A percentile compares a stretch with the other conserved stretches of the same genome.
Conservation (phyloP, 2,797 vertebrate species). For the Diplodus puntazzo region DNA sequence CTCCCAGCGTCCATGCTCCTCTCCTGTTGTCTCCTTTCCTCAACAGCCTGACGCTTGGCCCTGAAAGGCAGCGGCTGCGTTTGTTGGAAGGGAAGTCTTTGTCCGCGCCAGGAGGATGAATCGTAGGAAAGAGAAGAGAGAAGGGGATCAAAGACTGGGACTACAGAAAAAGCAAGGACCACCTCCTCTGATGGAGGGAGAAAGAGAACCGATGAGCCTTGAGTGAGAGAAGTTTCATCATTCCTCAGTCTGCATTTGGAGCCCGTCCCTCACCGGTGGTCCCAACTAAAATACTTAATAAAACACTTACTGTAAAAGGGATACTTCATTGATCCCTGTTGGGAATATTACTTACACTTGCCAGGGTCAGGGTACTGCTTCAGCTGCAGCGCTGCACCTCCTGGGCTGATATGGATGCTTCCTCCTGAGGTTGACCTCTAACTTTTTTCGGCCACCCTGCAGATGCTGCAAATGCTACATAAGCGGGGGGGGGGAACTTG, state of each 20-base stretch:
- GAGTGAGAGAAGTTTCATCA: conserved; percentile 62
- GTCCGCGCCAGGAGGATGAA: conserved; percentile 76
- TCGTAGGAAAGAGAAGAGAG: conserved; percentile 65
- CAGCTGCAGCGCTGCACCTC: conserved; percentile 48
- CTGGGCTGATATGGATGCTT: conserved; percentile 10
- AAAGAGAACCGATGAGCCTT: conserved; percentile 72
- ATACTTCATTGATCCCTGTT: conserved; percentile 66
- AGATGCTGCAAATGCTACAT: conserved; percentile 29
- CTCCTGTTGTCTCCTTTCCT: conserved; percentile 76
- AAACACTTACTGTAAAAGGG: conserved; percentile 63
- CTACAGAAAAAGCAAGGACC: conserved; percentile 70
- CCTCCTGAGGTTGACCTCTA: conserved; percentile 22
- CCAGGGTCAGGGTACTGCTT: conserved; percentile 45
- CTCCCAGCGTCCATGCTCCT: conserved; percentile 66
- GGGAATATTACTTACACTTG: conserved; percentile 60
- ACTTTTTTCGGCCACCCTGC: conserved; percentile 29
- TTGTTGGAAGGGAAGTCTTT: conserved; percentile 81
- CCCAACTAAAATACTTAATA: conserved; percentile 54
- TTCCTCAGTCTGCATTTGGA: conserved; percentile 51
- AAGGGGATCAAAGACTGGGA: conserved; percentile 75
- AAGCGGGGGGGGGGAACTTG: conserved; percentile 14
- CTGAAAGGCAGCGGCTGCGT: conserved; percentile 83
- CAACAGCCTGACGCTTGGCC: conserved; percentile 87
- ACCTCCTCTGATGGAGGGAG: conserved; percentile 68
- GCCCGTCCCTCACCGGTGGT: conserved; percentile 56